Percentiles rank a stretch among this genome's conserved stretches.
Evolutionary conservation across 2,797 vertebrate species (phyloP).

Genomic region (Propithecus deckenii): DNA sequence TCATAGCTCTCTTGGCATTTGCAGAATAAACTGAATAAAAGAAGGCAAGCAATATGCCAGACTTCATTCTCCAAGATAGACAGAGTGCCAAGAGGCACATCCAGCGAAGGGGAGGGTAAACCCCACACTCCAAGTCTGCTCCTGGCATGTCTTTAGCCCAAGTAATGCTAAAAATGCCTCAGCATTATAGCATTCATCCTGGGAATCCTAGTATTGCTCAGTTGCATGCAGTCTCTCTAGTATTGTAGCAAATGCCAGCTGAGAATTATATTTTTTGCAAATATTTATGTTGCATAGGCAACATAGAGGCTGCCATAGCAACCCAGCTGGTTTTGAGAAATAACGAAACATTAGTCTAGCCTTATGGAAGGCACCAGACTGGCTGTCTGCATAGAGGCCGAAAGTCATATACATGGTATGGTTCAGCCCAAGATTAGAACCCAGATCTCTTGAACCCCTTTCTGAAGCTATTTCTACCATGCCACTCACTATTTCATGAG

Average conservation of each 20-base stretch:
- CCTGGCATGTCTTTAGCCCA: neutral
- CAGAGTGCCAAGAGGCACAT: neutral
- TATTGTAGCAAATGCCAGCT: neutral
- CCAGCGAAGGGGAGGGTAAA: neutral
- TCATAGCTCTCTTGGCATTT: constrained; percentile 9
- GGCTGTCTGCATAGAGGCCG: neutral
- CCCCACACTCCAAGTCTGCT: neutral
- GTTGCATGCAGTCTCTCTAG: neutral
- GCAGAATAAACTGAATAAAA: constrained; percentile 50
- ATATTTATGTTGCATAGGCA: constrained; percentile 51
- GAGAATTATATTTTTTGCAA: constrained; percentile 6
- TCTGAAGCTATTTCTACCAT: neutral
- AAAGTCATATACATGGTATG: neutral
- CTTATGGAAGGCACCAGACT: neutral
- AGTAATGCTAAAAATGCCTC: neutral
- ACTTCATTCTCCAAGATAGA: neutral
- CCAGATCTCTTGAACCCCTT: neutral
- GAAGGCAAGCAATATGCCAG: neutral
- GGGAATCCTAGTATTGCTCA: neutral
- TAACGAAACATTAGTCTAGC: constrained; percentile 33
- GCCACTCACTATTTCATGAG: neutral
- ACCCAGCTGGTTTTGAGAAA: constrained; percentile 43
- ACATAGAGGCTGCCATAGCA: constrained; percentile 30
- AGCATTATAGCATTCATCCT: neutral
- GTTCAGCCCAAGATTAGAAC: neutral